These are phyloP conservation scores for Apis laboriosa DNA, from an alignment of 1,140 invertebrate species.

Conservation along the genomic window DNA sequence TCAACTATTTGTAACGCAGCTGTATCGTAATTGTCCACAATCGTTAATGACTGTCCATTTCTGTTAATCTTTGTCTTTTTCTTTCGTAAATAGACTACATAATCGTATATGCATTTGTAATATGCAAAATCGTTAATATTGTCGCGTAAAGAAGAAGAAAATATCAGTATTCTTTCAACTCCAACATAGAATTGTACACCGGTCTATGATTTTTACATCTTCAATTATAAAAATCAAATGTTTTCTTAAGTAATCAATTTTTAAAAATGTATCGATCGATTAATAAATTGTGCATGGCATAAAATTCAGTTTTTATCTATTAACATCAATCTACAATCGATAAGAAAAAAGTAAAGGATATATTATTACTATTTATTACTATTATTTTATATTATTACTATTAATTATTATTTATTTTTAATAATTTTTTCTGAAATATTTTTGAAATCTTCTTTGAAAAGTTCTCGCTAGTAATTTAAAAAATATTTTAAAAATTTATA, in stretches of 20 bases:
- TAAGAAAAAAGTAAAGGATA: neutral
- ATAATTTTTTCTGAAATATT: neutral
- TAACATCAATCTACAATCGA: neutral
- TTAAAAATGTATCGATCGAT: slow-evolving; percentile 67
- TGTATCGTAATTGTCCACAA: slow-evolving; percentile 38
- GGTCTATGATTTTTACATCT: slow-evolving; percentile 59
- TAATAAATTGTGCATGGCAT: slow-evolving; percentile 66
- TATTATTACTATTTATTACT: neutral
- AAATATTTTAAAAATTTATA: neutral
- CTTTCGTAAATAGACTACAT: slow-evolving; percentile 27
- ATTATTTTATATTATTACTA: too few species aligned
- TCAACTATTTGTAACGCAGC: slow-evolving; percentile 43
- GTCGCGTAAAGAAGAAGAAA: slow-evolving; percentile 11
- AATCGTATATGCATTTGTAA: slow-evolving; percentile 44
- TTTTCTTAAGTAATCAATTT: slow-evolving; percentile 62
- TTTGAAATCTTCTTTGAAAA: neutral
- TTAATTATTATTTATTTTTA: neutral
- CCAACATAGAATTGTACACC: slow-evolving; percentile 55
- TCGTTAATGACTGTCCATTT: slow-evolving; percentile 18
- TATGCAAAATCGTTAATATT: slow-evolving; percentile 37
- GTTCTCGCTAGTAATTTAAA: neutral
- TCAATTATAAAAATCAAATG: slow-evolving; percentile 60
- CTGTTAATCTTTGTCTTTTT: neutral
- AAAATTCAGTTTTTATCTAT: slow-evolving; percentile 1
- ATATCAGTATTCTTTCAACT: slow-evolving; percentile 60